Evolutionary conservation across 2,797 vertebrate genomes (phyloP), one percentile per base, ranked within the genome.

Genomic region (Hydrophis major): DNA sequence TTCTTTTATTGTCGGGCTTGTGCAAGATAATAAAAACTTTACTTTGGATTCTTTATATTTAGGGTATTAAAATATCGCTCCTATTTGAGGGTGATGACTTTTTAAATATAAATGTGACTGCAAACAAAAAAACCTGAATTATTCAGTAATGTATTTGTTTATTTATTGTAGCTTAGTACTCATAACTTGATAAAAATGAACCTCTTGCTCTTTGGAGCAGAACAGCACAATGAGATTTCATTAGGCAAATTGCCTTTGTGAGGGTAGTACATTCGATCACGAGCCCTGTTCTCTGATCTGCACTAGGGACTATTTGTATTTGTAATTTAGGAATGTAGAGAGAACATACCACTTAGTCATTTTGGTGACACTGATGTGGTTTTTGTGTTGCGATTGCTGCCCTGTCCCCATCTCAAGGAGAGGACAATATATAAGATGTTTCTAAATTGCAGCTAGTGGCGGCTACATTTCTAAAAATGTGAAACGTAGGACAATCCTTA

Each of bases 101-200:
- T 97, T 97, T 97, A 97, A 97, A 96, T 96, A 96, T 97, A 97
- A 95, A 96, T 96, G 96, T 97, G 97, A 98, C 98, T 98, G 98
- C 98, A 98, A 98, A 98, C 97, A 98, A 96, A 95, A 95, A 90
- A 42, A 14, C 37, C 98, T 97, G 97, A 98, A 97, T 96, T 95
- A 98, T 99, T 97, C 97, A 96, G 95, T 97, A 97, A 96, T 97
- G 93, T 97, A 97, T 98, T 97, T 98, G 69, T 99, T 99, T 98
- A 99, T 99, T 98, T 99, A 98, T 98, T 97, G 96, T 98, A 98
- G 98, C 98, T 98, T 97, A 98, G 97, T 97, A 98, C 97, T 98
- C 98, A 98, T 96, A 97, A 98, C 98, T 99, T 98, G 98, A 98
- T 98, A 98, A 97, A 96, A 97, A 98, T 96, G 97, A 98, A 97